A percentile compares a stretch with the other conserved stretches of the same genome.
These are phyloP conservation scores for Ascidia mentula DNA, from an alignment of 23 tunicate species.

Conservation along the genomic window DNA sequence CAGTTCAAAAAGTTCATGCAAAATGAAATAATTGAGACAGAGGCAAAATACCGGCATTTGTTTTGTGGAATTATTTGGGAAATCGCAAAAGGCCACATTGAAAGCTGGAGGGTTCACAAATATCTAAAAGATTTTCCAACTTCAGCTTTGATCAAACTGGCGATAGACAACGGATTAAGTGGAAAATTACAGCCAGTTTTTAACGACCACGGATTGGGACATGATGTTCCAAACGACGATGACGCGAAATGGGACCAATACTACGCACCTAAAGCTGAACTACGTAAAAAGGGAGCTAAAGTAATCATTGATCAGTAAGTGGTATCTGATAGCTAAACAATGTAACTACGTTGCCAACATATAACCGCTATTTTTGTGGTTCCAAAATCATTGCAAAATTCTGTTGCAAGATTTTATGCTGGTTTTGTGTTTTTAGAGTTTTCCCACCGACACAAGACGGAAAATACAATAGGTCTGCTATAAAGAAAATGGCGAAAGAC, in stretches of 20 bases:
- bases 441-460: neutral
- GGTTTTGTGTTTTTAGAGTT: neutral
- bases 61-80: neutral
- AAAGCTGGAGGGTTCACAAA: neutral
- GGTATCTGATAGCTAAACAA: no score
- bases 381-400: neutral
- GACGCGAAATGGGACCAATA: neutral
- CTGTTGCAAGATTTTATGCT: neutral
- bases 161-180: neutral
- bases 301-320: neutral
- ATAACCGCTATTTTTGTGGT: no score
- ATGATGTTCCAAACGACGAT: neutral
- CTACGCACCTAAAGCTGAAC: neutral
- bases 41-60: neutral
- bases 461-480: neutral
- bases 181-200: conserved; percentile 1
- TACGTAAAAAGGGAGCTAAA: neutral
- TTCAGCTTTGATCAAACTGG: neutral
- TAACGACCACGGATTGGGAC: neutral
- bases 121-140: neutral
- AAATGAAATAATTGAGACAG: neutral
- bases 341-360: neutral
- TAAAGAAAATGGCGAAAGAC: neutral
- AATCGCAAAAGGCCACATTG: neutral
- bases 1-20: neutral